Percentiles rank a stretch among this genome's conserved stretches.
These are phyloP conservation scores for Huso huso DNA, from an alignment of 2,797 vertebrate species.

Conservation along the genomic window DNA sequence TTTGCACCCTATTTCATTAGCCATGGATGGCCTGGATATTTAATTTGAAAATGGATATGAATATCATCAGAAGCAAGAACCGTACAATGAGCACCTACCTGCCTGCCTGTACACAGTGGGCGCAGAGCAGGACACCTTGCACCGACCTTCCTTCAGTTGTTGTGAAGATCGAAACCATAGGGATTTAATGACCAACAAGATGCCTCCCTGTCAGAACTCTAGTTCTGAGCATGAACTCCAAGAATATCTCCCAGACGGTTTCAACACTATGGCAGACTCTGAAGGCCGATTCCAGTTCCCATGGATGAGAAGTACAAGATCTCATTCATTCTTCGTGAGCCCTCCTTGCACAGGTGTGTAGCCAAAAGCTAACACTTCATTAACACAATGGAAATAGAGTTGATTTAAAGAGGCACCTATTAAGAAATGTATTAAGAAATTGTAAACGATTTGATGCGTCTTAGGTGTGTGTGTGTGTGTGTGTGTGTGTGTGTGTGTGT, in stretches of 20 bases:
- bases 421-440: too few relatives aligned
- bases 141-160: constrained; percentile 17
- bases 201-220: constrained; percentile 22
- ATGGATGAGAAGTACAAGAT: constrained; percentile 38
- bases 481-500: too few relatives aligned
- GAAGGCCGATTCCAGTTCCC: constrained; percentile 21
- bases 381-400: too few relatives aligned
- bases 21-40: constrained; percentile 32
- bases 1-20: neutral
- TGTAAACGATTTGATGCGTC: too few relatives aligned
- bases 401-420: too few relatives aligned
- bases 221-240: constrained; percentile 11
- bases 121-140: constrained; percentile 16
- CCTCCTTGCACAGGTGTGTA: constrained; percentile 19
- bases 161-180: constrained; percentile 17
- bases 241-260: constrained; percentile 12
- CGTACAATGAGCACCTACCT: constrained; percentile 23
- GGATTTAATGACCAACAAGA: constrained; percentile 17
- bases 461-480: too few relatives aligned
- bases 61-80: constrained; percentile 11
- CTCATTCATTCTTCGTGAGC: constrained; percentile 21
- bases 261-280: constrained; percentile 1
- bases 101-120: constrained; percentile 26
- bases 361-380: too few relatives aligned
- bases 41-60: constrained; percentile 25